Evolutionary conservation across 2,797 vertebrate genomes (phyloP).

Genomic region (Tolypeutes matacus): DNA sequence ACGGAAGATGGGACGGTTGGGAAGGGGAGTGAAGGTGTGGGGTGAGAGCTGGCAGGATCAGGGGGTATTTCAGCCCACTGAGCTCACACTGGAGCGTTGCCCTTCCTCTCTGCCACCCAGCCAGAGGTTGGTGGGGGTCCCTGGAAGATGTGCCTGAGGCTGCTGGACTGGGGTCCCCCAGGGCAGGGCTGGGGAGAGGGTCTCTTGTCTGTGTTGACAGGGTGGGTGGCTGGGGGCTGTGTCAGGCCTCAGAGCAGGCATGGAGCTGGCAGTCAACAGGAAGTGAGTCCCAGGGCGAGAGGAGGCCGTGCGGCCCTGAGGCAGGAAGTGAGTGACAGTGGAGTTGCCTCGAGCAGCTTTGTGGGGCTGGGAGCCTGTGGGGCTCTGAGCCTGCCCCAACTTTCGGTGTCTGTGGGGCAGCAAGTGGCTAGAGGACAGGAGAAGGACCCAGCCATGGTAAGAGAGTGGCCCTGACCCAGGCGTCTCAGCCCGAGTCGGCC

Average conservation of each 20-base stretch:
- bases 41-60: too few species aligned
- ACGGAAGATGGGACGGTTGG: not conserved
- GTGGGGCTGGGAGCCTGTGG: too few species aligned
- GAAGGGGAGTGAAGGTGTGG: not conserved
- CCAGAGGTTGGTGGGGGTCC: not conserved
- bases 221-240: not conserved
- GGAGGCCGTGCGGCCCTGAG: conserved; percentile 5
- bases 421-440: not conserved
- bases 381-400: not conserved
- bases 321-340: conserved; percentile 66
- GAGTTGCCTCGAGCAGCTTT: conserved; percentile 16
- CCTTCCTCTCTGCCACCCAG: fast-evolving
- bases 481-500: not conserved
- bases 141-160: not conserved
- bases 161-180: not conserved
- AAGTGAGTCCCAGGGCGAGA: conserved; percentile 67
- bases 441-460: not conserved
- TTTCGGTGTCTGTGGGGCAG: not conserved
- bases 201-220: not conserved
- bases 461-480: not conserved
- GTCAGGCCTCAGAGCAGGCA: not conserved
- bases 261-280: conserved; percentile 67
- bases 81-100: not conserved
- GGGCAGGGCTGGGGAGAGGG: not conserved
- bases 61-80: not conserved